Conservation (phyloP, 2,888 invertebrate genomes). For the Ophonus ardosiacus region DNA sequence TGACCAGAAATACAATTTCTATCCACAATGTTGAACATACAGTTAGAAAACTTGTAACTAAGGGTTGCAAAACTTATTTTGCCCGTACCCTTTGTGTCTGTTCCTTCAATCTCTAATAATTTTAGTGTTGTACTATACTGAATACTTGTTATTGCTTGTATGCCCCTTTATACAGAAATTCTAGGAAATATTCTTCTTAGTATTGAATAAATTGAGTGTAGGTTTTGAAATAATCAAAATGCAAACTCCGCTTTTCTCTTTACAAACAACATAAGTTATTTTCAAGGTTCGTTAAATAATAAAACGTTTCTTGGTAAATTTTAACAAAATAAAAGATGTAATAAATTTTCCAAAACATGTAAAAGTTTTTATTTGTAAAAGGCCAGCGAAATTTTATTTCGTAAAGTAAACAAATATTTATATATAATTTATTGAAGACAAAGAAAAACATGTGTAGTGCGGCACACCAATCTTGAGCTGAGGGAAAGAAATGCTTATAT, state of each 20-base stretch:
- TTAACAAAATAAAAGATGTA: background rate
- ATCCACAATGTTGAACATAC: background rate
- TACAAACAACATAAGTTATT: background rate
- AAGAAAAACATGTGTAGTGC: too few relatives aligned
- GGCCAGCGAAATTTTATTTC: background rate
- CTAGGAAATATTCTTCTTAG: background rate
- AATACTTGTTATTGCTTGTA: background rate
- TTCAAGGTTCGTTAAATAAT: background rate
- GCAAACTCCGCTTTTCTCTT: background rate
- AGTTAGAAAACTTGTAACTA: background rate
- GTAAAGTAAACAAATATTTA: background rate
- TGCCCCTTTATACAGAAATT: background rate
- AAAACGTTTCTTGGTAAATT: background rate
- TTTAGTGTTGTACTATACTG: background rate
- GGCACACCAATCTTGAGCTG: too few relatives aligned
- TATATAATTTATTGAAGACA: background rate
- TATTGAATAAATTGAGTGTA: background rate
- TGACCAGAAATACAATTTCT: background rate
- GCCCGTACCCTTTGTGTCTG: background rate
- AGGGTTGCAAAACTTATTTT: too few relatives aligned
- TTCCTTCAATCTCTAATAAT: background rate
- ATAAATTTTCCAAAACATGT: background rate
- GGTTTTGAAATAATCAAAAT: background rate
- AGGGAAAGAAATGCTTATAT: too few relatives aligned
- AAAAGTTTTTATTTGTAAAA: background rate